phyloP scores from a whole-genome alignment of 1,140 invertebrate species.

The Cherax quadricarinatus region DNA sequence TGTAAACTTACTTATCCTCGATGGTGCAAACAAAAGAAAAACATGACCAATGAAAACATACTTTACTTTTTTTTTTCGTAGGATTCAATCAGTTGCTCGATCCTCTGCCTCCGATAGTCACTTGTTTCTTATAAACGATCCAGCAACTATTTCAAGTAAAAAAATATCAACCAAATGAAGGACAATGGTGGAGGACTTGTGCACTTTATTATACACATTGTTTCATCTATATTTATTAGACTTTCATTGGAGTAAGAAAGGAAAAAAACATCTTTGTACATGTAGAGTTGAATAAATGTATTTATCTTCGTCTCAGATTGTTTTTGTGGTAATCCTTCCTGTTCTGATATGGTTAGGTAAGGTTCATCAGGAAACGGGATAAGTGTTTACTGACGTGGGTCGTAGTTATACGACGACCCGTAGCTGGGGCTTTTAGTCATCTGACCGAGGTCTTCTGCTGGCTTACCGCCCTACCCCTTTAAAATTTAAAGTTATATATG shows the following conservation, averaged over 20 bases:
- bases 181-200: constrained; percentile 66
- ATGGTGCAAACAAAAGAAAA: constrained; percentile 62
- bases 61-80: constrained; percentile 28
- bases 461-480: too few species aligned
- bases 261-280: constrained; percentile 60
- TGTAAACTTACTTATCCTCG: constrained; percentile 66
- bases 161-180: not conserved
- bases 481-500: too few species aligned
- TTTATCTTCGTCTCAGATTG: constrained; percentile 62
- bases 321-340: constrained; percentile 14
- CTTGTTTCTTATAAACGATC: constrained; percentile 60
- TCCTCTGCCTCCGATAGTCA: constrained; percentile 68
- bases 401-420: too few species aligned
- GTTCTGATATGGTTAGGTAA: not conserved
- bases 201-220: constrained; percentile 58
- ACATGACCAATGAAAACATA: not conserved
- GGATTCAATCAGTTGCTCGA: constrained; percentile 61
- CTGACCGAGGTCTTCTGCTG: too few species aligned
- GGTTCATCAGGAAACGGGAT: too few species aligned
- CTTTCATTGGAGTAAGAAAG: constrained; percentile 58
- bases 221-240: constrained; percentile 66
- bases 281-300: constrained; percentile 71
- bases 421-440: too few species aligned
- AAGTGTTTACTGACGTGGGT: too few species aligned
- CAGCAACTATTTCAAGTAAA: constrained; percentile 20